phyloP scores from a whole-genome alignment of 2,888 invertebrate genomes.

The Synergus japonicus region DNA sequence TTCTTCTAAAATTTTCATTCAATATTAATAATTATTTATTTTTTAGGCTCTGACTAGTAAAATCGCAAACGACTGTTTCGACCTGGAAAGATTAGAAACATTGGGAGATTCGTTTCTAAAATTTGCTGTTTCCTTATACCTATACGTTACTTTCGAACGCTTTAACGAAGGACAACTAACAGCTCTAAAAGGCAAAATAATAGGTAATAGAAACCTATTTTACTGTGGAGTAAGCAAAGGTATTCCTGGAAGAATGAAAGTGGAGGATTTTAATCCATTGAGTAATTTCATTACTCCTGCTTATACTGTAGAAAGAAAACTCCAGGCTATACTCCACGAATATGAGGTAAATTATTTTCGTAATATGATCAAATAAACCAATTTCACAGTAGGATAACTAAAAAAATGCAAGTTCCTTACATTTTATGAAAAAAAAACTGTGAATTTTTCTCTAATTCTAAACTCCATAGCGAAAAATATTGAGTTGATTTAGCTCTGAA shows the following conservation, averaged over 20 bases:
- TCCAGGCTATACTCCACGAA: slow-evolving; percentile 77
- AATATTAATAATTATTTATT: slow-evolving; percentile 20
- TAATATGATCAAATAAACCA: slow-evolving; percentile 23
- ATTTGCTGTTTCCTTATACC: slow-evolving; percentile 85
- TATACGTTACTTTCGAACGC: slow-evolving; percentile 84
- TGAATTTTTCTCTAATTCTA: too few relatives aligned
- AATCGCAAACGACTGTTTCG: slow-evolving; percentile 86
- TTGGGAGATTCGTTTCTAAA: slow-evolving; percentile 95
- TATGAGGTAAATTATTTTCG: slow-evolving; percentile 58
- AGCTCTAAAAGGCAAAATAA: slow-evolving; percentile 83
- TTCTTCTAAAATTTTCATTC: not conserved
- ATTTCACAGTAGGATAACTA: too few relatives aligned
- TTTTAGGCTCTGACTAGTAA: slow-evolving; percentile 85
- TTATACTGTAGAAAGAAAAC: slow-evolving; percentile 81
- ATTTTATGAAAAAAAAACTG: too few relatives aligned
- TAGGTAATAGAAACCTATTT: slow-evolving; percentile 92
- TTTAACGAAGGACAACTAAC: slow-evolving; percentile 90
- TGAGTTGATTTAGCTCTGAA: too few relatives aligned
- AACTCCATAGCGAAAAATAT: too few relatives aligned
- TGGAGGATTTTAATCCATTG: slow-evolving; percentile 82
- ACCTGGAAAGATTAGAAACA: slow-evolving; percentile 91
- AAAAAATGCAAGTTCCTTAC: too few relatives aligned
- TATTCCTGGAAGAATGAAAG: slow-evolving; percentile 80
- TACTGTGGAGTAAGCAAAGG: slow-evolving; percentile 80
- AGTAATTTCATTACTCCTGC: slow-evolving; percentile 91